phyloP scores from a whole-genome alignment of 2,888 invertebrate species.

The Therioaphis trifolii region DNA sequence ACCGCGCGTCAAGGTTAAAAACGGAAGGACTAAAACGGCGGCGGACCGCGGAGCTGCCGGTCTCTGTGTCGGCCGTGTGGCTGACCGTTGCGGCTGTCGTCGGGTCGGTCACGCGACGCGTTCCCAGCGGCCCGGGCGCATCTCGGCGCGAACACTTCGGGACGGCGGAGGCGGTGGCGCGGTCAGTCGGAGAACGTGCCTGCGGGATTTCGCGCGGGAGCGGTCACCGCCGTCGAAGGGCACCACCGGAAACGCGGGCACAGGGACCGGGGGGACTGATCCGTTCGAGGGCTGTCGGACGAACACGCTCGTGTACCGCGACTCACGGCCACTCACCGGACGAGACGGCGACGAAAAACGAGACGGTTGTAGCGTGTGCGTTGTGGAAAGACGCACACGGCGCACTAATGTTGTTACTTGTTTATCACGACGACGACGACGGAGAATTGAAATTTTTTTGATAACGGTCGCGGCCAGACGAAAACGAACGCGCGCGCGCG shows the following conservation, averaged over 20 bases:
- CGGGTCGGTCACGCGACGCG: not conserved
- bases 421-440: not conserved
- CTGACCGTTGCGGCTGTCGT: not conserved
- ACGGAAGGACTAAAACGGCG: not conserved
- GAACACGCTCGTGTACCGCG: too few relatives aligned
- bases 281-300: too few relatives aligned
- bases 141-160: not conserved
- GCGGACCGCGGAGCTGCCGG: not conserved
- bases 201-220: not conserved
- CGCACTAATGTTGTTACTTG: too few relatives aligned
- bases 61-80: not conserved
- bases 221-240: too few relatives aligned
- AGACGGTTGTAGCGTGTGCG: too few relatives aligned
- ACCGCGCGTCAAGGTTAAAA: constrained; percentile 52
- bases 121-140: not conserved
- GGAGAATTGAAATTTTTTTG: not conserved
- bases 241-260: too few relatives aligned
- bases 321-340: too few relatives aligned
- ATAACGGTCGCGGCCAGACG: constrained; percentile 7
- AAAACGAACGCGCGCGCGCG: not conserved
- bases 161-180: not conserved
- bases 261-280: too few relatives aligned
- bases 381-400: too few relatives aligned
- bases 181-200: too few relatives aligned
- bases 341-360: too few relatives aligned